phyloP scores from a whole-genome alignment of 2,797 vertebrate species.

The Lepilemur septentrionalis region DNA sequence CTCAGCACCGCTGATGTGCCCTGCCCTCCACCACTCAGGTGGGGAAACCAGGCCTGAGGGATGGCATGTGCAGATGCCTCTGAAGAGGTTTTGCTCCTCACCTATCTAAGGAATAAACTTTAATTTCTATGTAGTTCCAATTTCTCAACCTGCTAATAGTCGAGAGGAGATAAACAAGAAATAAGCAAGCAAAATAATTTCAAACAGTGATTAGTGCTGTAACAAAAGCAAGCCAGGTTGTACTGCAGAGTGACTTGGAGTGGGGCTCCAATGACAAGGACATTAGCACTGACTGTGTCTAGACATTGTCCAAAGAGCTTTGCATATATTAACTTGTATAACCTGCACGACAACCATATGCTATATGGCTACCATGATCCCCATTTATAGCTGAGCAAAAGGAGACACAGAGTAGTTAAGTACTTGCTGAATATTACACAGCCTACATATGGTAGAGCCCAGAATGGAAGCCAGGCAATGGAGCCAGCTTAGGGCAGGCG shows the following conservation, averaged over 20 bases:
- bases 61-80: not conserved
- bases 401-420: not conserved
- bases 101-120: not conserved
- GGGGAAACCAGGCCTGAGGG: fast-evolving
- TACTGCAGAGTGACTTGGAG: not conserved
- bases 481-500: not conserved
- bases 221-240: not conserved
- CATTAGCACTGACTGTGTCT: not conserved
- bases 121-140: not conserved
- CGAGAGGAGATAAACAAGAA: not conserved
- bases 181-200: not conserved
- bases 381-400: not conserved
- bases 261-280: not conserved
- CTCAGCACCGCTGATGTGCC: not conserved
- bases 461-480: not conserved
- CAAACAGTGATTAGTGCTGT: not conserved
- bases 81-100: not conserved
- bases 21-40: too few species aligned
- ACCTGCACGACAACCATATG: not conserved
- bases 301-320: not conserved
- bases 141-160: not conserved
- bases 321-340: not conserved
- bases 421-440: not conserved
- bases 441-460: not conserved
- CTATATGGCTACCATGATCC: not conserved